Evolutionary conservation across 2,797 vertebrate species (phyloP).

Genomic region (Tangara arthus): DNA sequence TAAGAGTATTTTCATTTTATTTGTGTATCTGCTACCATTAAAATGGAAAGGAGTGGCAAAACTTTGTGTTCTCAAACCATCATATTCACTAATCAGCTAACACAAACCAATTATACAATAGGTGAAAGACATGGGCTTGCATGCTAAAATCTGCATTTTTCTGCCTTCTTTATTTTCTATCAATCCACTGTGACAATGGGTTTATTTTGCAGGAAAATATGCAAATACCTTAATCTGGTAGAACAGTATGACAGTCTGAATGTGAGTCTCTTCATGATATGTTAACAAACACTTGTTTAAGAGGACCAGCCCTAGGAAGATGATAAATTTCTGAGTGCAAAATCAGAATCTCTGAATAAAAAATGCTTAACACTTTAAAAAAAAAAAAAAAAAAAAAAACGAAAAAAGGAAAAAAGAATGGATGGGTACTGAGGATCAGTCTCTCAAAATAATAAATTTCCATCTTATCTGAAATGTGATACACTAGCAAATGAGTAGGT

Average conservation of each 20-base stretch:
- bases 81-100: slow-evolving; percentile 52
- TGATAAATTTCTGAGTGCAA: not conserved
- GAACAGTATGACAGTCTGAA: slow-evolving; percentile 18
- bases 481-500: not conserved
- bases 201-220: slow-evolving; percentile 61
- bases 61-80: slow-evolving; percentile 43
- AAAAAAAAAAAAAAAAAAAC: not conserved
- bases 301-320: not conserved
- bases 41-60: not conserved
- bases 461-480: not conserved
- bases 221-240: slow-evolving; percentile 59
- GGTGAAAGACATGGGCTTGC: slow-evolving; percentile 35
- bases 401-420: not conserved
- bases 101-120: slow-evolving; percentile 28
- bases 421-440: not conserved
- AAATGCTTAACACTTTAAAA: not conserved
- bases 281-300: slow-evolving; percentile 26
- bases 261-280: not conserved
- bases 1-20: slow-evolving; percentile 12
- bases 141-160: slow-evolving; percentile 39
- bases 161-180: slow-evolving; percentile 40
- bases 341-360: slow-evolving; percentile 1
- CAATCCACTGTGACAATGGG: slow-evolving; percentile 49
- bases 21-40: slow-evolving; percentile 19
- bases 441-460: not conserved